Conservation (phyloP, 1,140 invertebrate species). For the Drosophila baimaii region DNA sequence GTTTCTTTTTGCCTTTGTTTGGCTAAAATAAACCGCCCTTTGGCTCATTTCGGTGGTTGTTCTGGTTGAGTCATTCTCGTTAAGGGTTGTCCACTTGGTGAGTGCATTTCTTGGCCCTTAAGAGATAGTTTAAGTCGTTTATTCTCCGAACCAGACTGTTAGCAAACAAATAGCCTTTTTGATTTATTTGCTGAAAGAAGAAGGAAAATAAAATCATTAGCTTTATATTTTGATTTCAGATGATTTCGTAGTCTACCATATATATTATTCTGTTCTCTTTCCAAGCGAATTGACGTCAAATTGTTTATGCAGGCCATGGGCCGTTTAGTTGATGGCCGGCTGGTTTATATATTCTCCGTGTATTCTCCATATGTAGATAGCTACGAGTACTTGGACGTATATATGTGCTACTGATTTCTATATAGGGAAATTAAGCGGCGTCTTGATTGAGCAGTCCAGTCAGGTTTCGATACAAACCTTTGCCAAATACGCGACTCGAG, state of each 20-base stretch:
- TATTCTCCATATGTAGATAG: conserved; percentile 18
- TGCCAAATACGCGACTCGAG: conserved; percentile 64
- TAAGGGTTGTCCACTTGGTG: conserved; percentile 38
- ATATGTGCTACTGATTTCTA: conserved; percentile 35
- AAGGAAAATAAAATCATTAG: conserved; percentile 23
- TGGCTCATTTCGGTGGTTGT: conserved; percentile 34
- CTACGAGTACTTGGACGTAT: conserved; percentile 5
- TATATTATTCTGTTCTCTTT: conserved; percentile 34
- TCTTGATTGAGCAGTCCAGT: conserved; percentile 56
- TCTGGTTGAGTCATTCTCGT: conserved; percentile 57
- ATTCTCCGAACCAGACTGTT: conserved; percentile 23
- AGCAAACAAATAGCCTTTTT: conserved; percentile 29
- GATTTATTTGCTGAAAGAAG: conserved; percentile 26
- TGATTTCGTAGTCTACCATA: conserved; percentile 35
- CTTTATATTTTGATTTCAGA: conserved; percentile 37
- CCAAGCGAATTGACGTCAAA: conserved; percentile 72
- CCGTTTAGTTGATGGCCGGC: conserved; percentile 44
- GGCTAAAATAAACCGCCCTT: conserved; percentile 46
- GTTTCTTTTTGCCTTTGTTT: conserved; percentile 21
- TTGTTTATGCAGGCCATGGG: conserved; percentile 72
- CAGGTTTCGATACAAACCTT: conserved; percentile 48
- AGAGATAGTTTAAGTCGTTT: conserved; percentile 23
- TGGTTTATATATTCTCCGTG: conserved; percentile 31
- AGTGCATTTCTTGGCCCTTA: conserved; percentile 44
- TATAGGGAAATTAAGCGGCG: conserved; percentile 58